Conservation (phyloP, 2,888 invertebrate genomes). For the Dasypolia templi region DNA sequence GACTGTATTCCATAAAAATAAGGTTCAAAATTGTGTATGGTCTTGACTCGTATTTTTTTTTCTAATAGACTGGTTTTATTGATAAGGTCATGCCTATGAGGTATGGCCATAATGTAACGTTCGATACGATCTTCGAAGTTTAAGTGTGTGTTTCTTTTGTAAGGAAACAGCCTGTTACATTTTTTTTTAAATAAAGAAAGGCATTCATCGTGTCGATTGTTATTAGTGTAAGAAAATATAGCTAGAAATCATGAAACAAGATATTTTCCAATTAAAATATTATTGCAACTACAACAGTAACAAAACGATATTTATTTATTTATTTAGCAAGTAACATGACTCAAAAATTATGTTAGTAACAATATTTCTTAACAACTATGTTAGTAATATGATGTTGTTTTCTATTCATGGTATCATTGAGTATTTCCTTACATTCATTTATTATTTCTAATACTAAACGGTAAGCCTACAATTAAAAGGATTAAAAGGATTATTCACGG, state of each 20-base stretch:
- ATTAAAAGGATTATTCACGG: constrained; percentile 12
- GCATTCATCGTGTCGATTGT: background rate
- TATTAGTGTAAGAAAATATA: background rate
- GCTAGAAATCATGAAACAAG: background rate
- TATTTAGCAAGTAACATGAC: too few relatives aligned
- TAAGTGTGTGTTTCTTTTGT: constrained; percentile 16
- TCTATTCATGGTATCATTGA: background rate
- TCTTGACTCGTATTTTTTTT: constrained; percentile 12
- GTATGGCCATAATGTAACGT: constrained; percentile 46
- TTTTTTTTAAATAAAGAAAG: constrained; percentile 23
- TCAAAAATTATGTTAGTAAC: too few relatives aligned
- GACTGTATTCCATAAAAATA: constrained; percentile 23
- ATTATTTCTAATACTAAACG: background rate
- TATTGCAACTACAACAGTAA: background rate
- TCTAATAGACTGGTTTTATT: constrained; percentile 28
- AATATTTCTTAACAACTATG: too few relatives aligned
- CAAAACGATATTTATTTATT: too few relatives aligned
- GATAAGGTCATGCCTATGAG: constrained; percentile 61
- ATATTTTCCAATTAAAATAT: background rate
- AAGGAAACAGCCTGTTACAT: constrained; percentile 22
- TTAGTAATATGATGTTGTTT: background rate
- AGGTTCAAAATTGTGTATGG: constrained; percentile 24
- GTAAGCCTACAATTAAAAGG: background rate
- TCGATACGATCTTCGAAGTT: constrained; percentile 49
- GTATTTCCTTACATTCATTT: background rate